Evolutionary conservation across 2,113 vertebrate species (phyloP), one percentile per base, ranked within the genome.

Genomic region (Talpa occidentalis): DNA sequence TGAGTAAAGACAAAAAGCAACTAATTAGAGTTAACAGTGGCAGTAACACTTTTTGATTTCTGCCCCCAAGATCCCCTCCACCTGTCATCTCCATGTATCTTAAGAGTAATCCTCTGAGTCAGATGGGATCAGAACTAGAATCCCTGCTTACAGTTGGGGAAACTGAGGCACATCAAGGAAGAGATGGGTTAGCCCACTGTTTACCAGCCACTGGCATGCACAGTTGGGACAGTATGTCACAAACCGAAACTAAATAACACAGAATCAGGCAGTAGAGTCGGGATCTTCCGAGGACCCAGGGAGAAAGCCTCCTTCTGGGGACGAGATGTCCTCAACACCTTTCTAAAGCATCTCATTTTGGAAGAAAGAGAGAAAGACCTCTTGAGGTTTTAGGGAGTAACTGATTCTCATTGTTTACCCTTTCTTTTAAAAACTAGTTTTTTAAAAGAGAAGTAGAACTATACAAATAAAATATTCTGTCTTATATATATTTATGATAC

Each of bases 11-110:
- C 19, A 81, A 74, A 26, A 64, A 47, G 17, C 3, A 10, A 60
- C 4, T 8, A 32, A 10, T 1, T 24, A 14, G 1, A 24, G 3
- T 6, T n/a, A 62, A 16, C 9, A 64, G 11, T 15, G 30, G 35
- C 2, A 4, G 16, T 17, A 32, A 3, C 4, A 14, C 10, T 40
- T 60, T 81, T 35, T 49, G 14, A 22, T 5, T 11, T 10, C 47
- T 35, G 59, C n/a, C 37, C 59, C 11, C n/a, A 15, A 64, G 77
- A 32, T 19, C 30, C 21, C 64, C 60, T 40, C 6, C 5, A 11
- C 16, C 28, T 2, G 0, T 35, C 26, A 28, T 30, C 49, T 66
- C 49, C 30, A 21, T 10, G 16, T 10, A 2, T 62, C 16, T 72
- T 47, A n/a, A 85, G 59, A 67, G 83, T 30, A 67, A 14, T 10